Percentiles rank a stretch among this genome's conserved stretches.
phyloP scores from a whole-genome alignment of 2,888 invertebrate species.

The Hylaea fasciaria region DNA sequence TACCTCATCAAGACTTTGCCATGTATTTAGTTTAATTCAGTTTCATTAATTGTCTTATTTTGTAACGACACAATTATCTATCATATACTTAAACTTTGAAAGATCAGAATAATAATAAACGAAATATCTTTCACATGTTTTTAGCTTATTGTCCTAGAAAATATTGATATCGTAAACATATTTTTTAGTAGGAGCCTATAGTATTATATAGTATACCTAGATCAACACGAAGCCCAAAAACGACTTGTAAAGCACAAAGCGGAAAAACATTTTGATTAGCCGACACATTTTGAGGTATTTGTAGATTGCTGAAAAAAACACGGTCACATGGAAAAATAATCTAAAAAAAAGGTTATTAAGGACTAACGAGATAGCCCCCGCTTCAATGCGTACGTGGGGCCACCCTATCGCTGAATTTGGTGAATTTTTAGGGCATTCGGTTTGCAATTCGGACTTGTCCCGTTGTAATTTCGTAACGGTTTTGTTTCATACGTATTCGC shows the following conservation, averaged over 20 bases:
- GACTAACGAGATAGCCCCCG: constrained; percentile 52
- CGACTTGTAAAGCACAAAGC: background rate
- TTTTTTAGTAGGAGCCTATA: too few species aligned
- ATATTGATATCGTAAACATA: too few species aligned
- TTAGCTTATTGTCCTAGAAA: too few species aligned
- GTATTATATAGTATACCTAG: too few species aligned
- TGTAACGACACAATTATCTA: too few species aligned
- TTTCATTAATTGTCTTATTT: too few species aligned
- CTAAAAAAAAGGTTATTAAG: constrained; percentile 49
- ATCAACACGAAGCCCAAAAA: too few species aligned
- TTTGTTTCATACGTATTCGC: constrained; percentile 13
- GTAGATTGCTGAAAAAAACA: constrained; percentile 32
- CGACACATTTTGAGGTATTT: constrained; percentile 14
- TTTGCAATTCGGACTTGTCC: constrained; percentile 16
- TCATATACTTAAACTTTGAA: too few species aligned
- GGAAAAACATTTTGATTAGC: constrained; percentile 15
- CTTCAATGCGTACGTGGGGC: constrained; percentile 46
- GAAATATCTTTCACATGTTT: too few species aligned
- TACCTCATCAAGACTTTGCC: too few species aligned
- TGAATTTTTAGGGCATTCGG: constrained; percentile 24
- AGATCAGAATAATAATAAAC: too few species aligned
- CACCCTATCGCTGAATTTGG: constrained; percentile 38
- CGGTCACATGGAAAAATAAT: constrained; percentile 42
- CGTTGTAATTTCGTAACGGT: constrained; percentile 22
- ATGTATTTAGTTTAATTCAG: too few species aligned